Evolutionary conservation across 2,113 vertebrate species (phyloP), one percentile per base, ranked within the genome.

Genomic region (Psittacula cyanocephala): DNA sequence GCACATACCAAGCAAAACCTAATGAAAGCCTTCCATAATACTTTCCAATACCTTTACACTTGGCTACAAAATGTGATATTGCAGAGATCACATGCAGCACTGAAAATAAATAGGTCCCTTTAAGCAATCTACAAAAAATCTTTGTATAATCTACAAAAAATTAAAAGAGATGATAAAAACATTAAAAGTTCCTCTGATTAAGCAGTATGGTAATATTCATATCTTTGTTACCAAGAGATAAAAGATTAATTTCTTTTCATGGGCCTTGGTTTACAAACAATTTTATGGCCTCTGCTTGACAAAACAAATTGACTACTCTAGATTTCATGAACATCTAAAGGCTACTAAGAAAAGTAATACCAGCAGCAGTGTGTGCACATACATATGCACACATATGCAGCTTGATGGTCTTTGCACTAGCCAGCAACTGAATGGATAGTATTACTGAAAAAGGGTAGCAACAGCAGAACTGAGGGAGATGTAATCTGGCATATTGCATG

Each of bases 401-500:
- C 62, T 87, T 93, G 44, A 83, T 65, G 7, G 5, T 37, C 49
- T 78, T 65, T 88, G 29, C 62, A 46, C 8, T 52, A 67, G 25
- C n/a, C n/a, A 93, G 39, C 9, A 63, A 43, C 43, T 46, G 19
- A 95, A 89, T 41, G 52, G 41, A 52, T 77, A 90, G 64, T 86
- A 81, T 75, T 94, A 65, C 47, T 88, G 72, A 89, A 94, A 75
- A 31, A 94, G 27, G 65, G 47, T 7, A 88, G 41, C 53, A 85
- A 77, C 71, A 89, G 41, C 78, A 86, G 77, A 96, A 72, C 88
- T 95, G 71, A 95, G 90, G 69, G 86, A 94, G 91, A 98, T 95
- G 64, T 96, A 97, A 97, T 95, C 80, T 93, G 91, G 59, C 64
- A 89, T 83, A 70, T 76, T 97, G 92, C 70, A 82, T 95, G 93